Base-by-base conservation (phyloP, 2,888 invertebrate species). In the Drosophila phalerata region DNA sequence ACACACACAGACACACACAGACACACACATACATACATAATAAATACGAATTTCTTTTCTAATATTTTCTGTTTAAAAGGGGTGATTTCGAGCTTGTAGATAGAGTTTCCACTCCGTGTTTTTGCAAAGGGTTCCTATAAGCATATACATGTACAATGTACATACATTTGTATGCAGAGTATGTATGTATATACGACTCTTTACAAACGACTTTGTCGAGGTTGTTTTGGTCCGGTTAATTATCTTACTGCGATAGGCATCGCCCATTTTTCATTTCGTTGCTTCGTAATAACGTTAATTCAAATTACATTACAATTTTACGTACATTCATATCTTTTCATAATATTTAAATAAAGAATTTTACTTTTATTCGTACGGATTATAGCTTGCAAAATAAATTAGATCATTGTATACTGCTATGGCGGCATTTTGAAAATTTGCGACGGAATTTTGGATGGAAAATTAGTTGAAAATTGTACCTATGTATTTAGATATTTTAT, bases 281-380 rank as follows among this genome's bases (percentile, higher is more conserved):
- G 37, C 17, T 38, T 22, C 37, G 13, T 38, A 22, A 52, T n/a
- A 25, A 48, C n/a, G 28, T 49, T 49, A 34, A 49, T 49, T 49
- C 9, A 19, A 49, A 34, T 32, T 22, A 9, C 19, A 49, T 49
- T 49, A 19, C 19, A 13, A 17, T 48, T 48, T 49, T 49, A 10
- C 13, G 49, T 34, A 22, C n/a, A 34, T 30, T 47, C 15, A 47
- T 10, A 37, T 32, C 1, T 11, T 4, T 11, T 3, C 32, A 3
- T 30, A 9, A 30, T 30, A 9, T 30, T 32, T 10, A 11, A 3
- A 32, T 3, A 10, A 3, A 34, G 0, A 13, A 34, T 5, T 34
- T 3, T 34, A 32, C 32, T 32, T 32, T 32, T 32, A 32, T 32
- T 30, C 9, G 30, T 30, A 9, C 10, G 8, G 30, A 9, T 30